Percentiles rank a stretch among this genome's conserved stretches.
These are phyloP conservation scores for Eurystomus gularis DNA, from an alignment of 2,113 vertebrate species.

Conservation along the genomic window DNA sequence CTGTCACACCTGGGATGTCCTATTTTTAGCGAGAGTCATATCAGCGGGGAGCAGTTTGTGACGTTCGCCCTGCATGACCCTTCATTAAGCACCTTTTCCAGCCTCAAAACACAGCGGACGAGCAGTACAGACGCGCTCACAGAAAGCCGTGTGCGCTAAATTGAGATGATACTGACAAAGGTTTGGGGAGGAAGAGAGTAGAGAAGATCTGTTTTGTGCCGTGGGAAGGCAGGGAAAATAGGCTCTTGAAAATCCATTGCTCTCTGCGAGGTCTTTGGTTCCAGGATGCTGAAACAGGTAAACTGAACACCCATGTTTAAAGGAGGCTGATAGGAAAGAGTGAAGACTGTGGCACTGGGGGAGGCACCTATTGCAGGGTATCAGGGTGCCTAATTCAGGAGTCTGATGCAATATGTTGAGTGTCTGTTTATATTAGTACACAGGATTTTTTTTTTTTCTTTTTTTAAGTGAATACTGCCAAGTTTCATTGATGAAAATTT, in stretches of 20 bases:
- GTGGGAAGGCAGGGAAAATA: background rate
- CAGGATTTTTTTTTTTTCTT: background rate
- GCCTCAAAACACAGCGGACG: accelerated
- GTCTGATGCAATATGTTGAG: background rate
- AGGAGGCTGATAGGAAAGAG: background rate
- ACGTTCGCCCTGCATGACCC: background rate
- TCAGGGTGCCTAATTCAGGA: background rate
- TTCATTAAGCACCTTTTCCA: background rate
- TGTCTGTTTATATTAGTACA: background rate
- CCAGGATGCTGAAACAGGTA: background rate
- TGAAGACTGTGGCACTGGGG: background rate
- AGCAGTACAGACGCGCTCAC: background rate
- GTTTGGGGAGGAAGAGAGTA: background rate
- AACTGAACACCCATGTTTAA: background rate
- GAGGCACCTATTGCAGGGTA: background rate
- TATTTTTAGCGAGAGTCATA: background rate
- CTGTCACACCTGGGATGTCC: background rate
- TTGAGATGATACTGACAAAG: background rate
- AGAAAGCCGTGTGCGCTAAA: background rate
- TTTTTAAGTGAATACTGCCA: background rate
- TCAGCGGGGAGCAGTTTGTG: background rate
- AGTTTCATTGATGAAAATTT: background rate
- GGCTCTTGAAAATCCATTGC: background rate
- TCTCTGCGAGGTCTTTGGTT: background rate
- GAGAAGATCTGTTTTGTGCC: background rate